Percentiles rank a stretch among this genome's conserved stretches.
phyloP scores from a whole-genome alignment of 2,797 vertebrate species.

The Mastacembelus armatus region DNA sequence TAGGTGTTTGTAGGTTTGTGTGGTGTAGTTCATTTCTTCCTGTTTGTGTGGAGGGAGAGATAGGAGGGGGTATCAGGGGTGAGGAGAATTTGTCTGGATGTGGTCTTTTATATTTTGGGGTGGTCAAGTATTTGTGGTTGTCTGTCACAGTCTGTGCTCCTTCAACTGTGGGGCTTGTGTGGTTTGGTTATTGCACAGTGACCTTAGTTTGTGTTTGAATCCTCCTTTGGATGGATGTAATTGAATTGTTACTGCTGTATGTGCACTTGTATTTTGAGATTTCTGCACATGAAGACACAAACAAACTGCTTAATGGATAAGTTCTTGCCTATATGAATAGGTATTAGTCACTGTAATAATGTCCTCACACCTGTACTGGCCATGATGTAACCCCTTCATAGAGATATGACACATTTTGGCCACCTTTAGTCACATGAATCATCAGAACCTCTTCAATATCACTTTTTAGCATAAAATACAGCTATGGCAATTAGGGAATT shows the following conservation, averaged over 20 bases:
- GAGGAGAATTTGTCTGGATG: constrained; percentile 46
- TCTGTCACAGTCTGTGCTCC: constrained; percentile 50
- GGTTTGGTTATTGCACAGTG: constrained; percentile 40
- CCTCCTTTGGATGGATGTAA: constrained; percentile 56
- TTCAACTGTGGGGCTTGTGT: constrained; percentile 17
- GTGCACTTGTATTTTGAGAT: constrained; percentile 39
- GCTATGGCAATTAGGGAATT: too few relatives aligned
- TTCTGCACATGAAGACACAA: constrained; percentile 2
- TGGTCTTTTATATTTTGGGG: constrained; percentile 38
- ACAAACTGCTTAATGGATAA: neutral
- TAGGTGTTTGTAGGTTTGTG: neutral
- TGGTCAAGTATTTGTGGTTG: constrained; percentile 49
- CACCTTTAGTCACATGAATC: too few relatives aligned
- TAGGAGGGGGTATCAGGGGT: constrained; percentile 43
- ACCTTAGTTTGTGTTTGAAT: constrained; percentile 27
- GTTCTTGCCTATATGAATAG: neutral
- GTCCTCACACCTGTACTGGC: neutral
- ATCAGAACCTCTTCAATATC: too few relatives aligned
- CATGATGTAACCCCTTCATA: neutral
- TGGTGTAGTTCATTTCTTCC: neutral
- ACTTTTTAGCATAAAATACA: too few relatives aligned
- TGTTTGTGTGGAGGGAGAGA: constrained; percentile 10
- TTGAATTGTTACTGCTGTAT: constrained; percentile 21
- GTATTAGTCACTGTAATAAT: neutral
- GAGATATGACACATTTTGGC: too few relatives aligned